Conservation (phyloP, 2,888 invertebrate genomes). For the Trichacis sp. region DNA sequence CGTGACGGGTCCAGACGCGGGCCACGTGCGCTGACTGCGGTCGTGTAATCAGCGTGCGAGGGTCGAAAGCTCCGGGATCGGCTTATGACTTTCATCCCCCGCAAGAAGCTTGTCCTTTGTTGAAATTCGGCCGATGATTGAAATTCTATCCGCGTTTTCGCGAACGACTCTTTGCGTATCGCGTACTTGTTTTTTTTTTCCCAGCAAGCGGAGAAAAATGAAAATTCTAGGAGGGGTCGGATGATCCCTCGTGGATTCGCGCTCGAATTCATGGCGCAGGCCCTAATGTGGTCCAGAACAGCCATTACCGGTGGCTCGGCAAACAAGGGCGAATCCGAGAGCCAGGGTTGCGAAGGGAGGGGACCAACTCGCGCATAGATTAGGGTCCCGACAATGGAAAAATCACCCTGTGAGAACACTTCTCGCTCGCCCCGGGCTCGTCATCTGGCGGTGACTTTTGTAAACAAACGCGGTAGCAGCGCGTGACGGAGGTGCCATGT, state of each 20-base stretch:
- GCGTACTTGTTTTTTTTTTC: not conserved
- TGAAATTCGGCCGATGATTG: not conserved
- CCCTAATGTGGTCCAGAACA: conserved; percentile 61
- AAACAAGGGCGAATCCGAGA: conserved; percentile 51
- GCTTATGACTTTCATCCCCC: conserved; percentile 28
- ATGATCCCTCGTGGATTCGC: conserved; percentile 28
- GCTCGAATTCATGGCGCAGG: conserved; percentile 58
- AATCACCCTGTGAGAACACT: conserved; percentile 46
- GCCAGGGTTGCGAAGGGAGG: conserved; percentile 17
- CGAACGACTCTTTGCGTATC: not conserved
- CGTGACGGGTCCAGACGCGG: conserved; percentile 64
- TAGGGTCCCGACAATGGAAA: conserved; percentile 40
- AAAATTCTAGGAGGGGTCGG: conserved; percentile 20
- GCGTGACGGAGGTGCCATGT: not conserved
- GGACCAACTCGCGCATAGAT: conserved; percentile 37
- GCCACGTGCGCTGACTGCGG: conserved; percentile 64
- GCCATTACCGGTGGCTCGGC: conserved; percentile 60
- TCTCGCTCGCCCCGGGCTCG: conserved; percentile 31
- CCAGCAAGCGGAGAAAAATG: conserved; percentile 4
- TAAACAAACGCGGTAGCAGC: conserved; percentile 52
- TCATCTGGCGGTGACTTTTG: conserved; percentile 68
- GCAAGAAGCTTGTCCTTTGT: conserved; percentile 9
- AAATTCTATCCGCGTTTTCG: not conserved
- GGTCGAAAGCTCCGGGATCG: conserved; percentile 53
- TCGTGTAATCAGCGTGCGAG: conserved; percentile 66